Evolutionary conservation across 1,140 invertebrate genomes (phyloP).

Genomic region (Leptinotarsa defecta): DNA sequence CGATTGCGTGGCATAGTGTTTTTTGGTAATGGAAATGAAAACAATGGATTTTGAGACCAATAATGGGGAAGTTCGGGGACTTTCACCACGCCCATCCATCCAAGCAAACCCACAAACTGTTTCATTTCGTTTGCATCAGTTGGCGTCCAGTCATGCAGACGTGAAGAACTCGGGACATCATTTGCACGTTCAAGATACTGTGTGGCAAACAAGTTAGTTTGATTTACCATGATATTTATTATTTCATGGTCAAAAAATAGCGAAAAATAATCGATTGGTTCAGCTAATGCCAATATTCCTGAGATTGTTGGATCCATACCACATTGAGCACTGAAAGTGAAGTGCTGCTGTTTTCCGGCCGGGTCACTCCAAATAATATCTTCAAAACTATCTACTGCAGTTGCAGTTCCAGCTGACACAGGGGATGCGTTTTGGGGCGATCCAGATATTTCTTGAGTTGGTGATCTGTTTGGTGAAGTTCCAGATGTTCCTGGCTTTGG

Average conservation of each 20-base stretch:
- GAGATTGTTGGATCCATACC: slow-evolving; percentile 28
- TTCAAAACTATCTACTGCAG: slow-evolving; percentile 10
- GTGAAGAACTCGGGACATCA: slow-evolving; percentile 4
- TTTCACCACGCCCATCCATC: slow-evolving; percentile 28
- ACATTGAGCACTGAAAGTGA: slow-evolving; percentile 20
- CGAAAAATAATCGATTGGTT: slow-evolving; percentile 28
- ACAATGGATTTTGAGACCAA: slow-evolving; percentile 21
- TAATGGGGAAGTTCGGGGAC: slow-evolving; percentile 23
- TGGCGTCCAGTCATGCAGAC: slow-evolving; percentile 19
- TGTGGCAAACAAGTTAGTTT: slow-evolving; percentile 32
- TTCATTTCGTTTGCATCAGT: slow-evolving; percentile 29
- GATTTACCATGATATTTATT: slow-evolving; percentile 27
- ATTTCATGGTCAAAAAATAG: slow-evolving; percentile 28
- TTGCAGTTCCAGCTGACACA: neutral
- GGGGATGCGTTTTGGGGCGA: neutral
- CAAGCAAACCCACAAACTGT: slow-evolving; percentile 19
- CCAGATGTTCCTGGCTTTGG: neutral
- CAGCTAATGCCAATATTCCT: slow-evolving; percentile 24
- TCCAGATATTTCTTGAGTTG: neutral
- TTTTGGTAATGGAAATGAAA: slow-evolving; percentile 15
- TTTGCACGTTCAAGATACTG: slow-evolving; percentile 9
- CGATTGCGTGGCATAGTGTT: slow-evolving; percentile 32
- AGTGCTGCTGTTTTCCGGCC: slow-evolving; percentile 25
- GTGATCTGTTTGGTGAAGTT: neutral
- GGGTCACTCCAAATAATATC: slow-evolving; percentile 31